Conservation (phyloP, 2,113 vertebrate species). For the Phodopus roborovskii region DNA sequence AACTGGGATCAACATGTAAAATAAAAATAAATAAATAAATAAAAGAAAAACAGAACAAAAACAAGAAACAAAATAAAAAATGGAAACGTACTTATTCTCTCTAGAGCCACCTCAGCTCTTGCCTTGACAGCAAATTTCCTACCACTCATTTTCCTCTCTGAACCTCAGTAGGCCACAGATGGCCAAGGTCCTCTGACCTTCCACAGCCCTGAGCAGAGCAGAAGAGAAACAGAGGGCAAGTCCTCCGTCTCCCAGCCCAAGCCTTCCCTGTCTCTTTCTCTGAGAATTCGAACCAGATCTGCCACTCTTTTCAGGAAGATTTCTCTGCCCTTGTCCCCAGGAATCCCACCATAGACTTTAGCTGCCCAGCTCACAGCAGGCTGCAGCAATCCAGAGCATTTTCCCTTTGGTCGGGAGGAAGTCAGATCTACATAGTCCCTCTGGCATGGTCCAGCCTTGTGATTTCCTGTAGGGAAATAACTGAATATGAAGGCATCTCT, state of each 20-base stretch:
- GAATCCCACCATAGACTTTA: background rate
- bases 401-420: slow-evolving; percentile 8
- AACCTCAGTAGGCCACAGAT: background rate
- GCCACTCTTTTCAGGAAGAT: background rate
- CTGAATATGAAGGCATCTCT: slow-evolving; percentile 25
- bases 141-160: background rate
- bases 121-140: background rate
- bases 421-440: background rate
- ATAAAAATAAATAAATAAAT: too few relatives aligned
- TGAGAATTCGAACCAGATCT: background rate
- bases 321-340: background rate
- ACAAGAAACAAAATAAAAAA: background rate
- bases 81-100: background rate
- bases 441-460: background rate
- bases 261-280: slow-evolving; percentile 12
- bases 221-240: background rate
- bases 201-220: background rate
- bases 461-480: slow-evolving; percentile 58
- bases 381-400: background rate
- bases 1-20: too few relatives aligned
- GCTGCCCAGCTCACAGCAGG: background rate
- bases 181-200: background rate
- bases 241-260: background rate
- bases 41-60: too few relatives aligned
- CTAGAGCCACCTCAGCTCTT: background rate